These are phyloP conservation scores for Halcyon senegalensis DNA, from an alignment of 2,113 vertebrate species.

Conservation along the genomic window DNA sequence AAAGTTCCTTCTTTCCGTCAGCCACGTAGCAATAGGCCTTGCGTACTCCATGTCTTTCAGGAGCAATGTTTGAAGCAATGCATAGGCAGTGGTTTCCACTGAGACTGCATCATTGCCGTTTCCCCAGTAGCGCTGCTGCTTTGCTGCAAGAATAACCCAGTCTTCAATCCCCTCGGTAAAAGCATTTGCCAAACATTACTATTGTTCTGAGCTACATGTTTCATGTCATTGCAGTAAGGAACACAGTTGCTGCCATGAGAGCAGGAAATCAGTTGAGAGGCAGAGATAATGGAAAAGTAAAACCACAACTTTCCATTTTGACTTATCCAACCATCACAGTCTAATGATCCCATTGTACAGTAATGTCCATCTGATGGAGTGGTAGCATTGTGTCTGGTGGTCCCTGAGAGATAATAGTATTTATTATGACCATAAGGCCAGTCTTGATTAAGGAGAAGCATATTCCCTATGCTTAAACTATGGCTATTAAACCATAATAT, in stretches of 20 bases:
- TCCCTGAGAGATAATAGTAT: neutral
- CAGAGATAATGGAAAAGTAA: neutral
- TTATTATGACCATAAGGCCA: neutral
- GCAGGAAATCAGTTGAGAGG: neutral
- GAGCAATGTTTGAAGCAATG: constrained; percentile 76
- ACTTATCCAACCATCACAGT: neutral
- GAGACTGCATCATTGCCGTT: constrained; percentile 56
- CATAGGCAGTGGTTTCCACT: constrained; percentile 80
- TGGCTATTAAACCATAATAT: neutral
- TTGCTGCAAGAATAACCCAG: constrained; percentile 40
- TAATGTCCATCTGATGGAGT: accelerated
- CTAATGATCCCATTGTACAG: neutral
- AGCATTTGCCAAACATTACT: neutral
- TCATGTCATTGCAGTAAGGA: neutral
- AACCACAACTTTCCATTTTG: neutral
- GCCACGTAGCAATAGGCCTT: constrained; percentile 70
- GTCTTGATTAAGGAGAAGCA: neutral
- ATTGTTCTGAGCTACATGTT: neutral
- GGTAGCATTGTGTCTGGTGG: neutral
- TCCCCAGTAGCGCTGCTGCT: constrained; percentile 55
- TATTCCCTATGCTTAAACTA: neutral
- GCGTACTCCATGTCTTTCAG: constrained; percentile 57
- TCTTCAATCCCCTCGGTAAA: neutral
- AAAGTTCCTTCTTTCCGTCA: constrained; percentile 77
- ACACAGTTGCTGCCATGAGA: neutral